Conservation (phyloP, 2,888 invertebrate genomes). For the Linyphia triangularis region DNA sequence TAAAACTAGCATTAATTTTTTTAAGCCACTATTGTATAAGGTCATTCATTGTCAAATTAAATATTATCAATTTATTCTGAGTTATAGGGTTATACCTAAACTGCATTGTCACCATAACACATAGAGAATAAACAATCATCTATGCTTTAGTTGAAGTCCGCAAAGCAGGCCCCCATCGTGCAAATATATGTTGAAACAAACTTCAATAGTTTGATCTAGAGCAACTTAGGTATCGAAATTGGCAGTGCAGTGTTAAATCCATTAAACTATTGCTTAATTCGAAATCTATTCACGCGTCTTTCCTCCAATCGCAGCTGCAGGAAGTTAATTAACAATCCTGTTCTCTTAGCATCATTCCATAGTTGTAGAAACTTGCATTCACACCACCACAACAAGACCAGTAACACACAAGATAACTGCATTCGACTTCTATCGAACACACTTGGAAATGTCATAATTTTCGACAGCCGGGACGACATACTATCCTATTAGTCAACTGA, state of each 20-base stretch:
- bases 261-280: neutral
- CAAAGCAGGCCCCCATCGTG: no score
- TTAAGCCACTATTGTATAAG: no score
- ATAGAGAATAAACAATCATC: no score
- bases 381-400: neutral
- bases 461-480: neutral
- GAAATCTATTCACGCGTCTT: neutral
- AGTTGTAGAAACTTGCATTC: neutral
- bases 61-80: no score
- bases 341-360: no score
- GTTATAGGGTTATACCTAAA: no score
- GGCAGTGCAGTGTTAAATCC: neutral
- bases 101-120: no score
- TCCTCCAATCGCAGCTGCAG: neutral
- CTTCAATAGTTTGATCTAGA: neutral
- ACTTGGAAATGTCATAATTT: constrained; percentile 14
- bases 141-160: no score
- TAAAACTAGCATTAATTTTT: no score
- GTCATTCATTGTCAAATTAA: no score
- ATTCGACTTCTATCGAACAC: constrained; percentile 12
- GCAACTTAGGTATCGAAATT: neutral
- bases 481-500: constrained; percentile 11
- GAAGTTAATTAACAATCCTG: neutral
- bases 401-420: neutral
- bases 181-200: neutral